Percentiles rank a stretch among this genome's conserved stretches.
phyloP scores from a whole-genome alignment of 2,113 vertebrate species.

The Panurus biarmicus region DNA sequence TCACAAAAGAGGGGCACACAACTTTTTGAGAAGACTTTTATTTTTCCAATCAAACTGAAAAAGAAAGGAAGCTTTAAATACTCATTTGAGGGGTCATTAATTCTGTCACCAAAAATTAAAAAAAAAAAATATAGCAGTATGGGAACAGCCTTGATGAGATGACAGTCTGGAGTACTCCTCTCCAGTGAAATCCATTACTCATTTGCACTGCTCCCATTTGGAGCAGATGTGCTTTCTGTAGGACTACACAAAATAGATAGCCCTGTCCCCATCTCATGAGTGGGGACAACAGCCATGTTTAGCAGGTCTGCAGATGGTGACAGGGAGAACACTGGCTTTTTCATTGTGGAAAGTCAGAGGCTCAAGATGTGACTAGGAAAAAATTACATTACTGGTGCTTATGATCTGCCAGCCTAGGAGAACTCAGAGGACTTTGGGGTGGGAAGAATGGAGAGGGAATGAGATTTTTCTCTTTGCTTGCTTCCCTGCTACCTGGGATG shows the following conservation, averaged over 20 bases:
- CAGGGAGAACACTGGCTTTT: background rate
- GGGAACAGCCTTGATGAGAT: background rate
- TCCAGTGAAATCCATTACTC: background rate
- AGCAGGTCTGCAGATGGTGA: background rate
- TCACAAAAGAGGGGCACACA: background rate
- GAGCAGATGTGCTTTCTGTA: background rate
- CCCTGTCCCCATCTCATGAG: background rate
- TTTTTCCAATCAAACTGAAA: background rate
- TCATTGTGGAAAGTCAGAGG: background rate
- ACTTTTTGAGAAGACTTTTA: background rate
- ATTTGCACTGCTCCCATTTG: too few relatives aligned
- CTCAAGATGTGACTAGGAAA: background rate
- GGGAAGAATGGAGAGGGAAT: background rate
- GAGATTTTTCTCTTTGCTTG: background rate
- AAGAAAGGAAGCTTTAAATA: background rate
- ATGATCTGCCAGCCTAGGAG: background rate
- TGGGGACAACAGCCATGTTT: background rate
- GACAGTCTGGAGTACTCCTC: background rate
- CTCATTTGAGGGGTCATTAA: background rate
- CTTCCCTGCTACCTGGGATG: background rate
- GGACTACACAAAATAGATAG: background rate
- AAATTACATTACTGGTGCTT: background rate
- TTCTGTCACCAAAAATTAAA: background rate
- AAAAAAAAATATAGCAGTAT: background rate
- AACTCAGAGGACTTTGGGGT: background rate